Conservation (phyloP, 2,888 invertebrate species). For the Drosophila siamana region DNA sequence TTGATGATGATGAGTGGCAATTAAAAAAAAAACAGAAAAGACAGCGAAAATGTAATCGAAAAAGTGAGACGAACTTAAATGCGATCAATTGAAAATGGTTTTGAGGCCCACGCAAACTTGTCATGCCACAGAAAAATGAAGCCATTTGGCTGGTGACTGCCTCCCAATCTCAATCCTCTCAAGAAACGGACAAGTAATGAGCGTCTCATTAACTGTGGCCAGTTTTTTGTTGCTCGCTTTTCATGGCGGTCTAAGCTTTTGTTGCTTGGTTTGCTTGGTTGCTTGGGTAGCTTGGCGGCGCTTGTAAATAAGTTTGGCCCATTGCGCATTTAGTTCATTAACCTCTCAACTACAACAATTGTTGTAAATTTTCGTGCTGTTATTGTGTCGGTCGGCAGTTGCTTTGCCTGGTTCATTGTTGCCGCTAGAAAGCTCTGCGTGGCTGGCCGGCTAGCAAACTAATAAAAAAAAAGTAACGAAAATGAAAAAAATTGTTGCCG, state of each 20-base stretch:
- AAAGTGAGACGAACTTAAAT: slow-evolving; percentile 33
- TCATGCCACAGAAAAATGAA: slow-evolving; percentile 55
- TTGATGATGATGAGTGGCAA: slow-evolving; percentile 45
- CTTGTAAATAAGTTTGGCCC: slow-evolving; percentile 73
- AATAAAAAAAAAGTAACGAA: slow-evolving; percentile 56
- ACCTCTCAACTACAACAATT: slow-evolving; percentile 80
- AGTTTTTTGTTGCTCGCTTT: slow-evolving; percentile 17
- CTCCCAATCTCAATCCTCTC: slow-evolving; percentile 46
- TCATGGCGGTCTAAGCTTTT: slow-evolving; percentile 33
- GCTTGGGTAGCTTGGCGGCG: slow-evolving; percentile 22
- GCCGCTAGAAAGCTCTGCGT: slow-evolving; percentile 65
- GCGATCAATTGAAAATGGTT: slow-evolving; percentile 47
- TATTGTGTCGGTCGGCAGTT: slow-evolving; percentile 30
- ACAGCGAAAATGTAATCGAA: background rate
- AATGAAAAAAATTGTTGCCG: slow-evolving; percentile 53
- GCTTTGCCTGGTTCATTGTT: slow-evolving; percentile 57
- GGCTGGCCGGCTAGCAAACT: slow-evolving; percentile 72
- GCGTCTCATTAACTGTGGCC: slow-evolving; percentile 69
- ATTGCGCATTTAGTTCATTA: slow-evolving; percentile 81
- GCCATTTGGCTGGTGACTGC: slow-evolving; percentile 52
- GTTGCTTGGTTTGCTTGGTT: no score
- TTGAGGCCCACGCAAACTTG: slow-evolving; percentile 46
- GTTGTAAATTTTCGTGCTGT: slow-evolving; percentile 65
- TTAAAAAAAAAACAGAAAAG: slow-evolving; percentile 26
- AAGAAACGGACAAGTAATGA: slow-evolving; percentile 66